A percentile compares a stretch with the other conserved stretches of the same genome.
Evolutionary conservation across 1,140 invertebrate species (phyloP).

Genomic region (Theocolax elegans): DNA sequence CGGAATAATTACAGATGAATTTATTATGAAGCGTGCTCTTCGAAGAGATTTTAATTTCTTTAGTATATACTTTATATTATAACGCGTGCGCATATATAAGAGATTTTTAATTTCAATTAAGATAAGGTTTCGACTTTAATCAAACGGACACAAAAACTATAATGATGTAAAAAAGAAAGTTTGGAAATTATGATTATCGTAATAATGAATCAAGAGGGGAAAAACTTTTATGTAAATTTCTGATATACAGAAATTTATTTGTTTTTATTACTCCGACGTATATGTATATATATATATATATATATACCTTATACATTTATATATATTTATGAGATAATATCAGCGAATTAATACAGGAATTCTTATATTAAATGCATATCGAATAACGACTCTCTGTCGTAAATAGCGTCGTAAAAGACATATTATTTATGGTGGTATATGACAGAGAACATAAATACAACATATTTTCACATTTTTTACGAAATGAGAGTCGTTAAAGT

Average conservation of each 20-base stretch:
- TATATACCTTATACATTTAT: not conserved
- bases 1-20: too few relatives aligned
- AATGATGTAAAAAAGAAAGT: constrained; percentile 24
- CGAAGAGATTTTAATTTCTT: constrained; percentile 9
- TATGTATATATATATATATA: too few relatives aligned
- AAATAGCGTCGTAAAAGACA: constrained; percentile 37
- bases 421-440: constrained; percentile 32
- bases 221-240: constrained; percentile 16
- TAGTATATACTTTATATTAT: constrained; percentile 17
- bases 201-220: constrained; percentile 7
- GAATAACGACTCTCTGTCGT: constrained; percentile 26
- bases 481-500: constrained; percentile 34
- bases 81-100: not conserved
- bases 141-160: constrained; percentile 2
- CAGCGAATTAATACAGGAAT: constrained; percentile 31
- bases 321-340: constrained; percentile 29
- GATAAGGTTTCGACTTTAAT: not conserved
- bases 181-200: constrained; percentile 23
- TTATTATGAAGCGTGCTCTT: not conserved
- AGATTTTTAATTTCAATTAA: constrained; percentile 11
- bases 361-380: constrained; percentile 32
- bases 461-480: constrained; percentile 28
- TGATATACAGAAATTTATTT: constrained; percentile 35
- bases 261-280: constrained; percentile 12
- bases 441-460: constrained; percentile 26